Evolutionary conservation across 2,797 vertebrate species (phyloP), one percentile per base, ranked within the genome.

Genomic region (Oryzias sinensis): DNA sequence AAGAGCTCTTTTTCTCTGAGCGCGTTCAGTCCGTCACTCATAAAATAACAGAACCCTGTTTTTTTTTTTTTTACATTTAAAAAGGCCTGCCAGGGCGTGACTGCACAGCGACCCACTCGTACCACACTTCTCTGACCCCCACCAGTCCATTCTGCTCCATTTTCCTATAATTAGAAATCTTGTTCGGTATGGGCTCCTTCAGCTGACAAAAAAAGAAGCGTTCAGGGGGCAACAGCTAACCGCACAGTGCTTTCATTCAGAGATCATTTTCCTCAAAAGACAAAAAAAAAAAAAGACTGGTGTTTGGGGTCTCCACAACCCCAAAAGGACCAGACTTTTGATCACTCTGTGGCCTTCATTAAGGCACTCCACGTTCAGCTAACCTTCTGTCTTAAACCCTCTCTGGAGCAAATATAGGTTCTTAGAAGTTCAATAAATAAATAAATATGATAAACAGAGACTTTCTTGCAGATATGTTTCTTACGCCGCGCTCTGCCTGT

Each of bases 391-490:
- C 62, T 60, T 59, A 51, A 65, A 63, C 58, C 66, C 62, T 55
- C 45, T 48, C 58, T 49, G 46, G 59, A 55, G 25, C 5, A 33
- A 61, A 65, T 65, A 54, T 68, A 68, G 50, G 60, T 37, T 45
- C 16, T 44, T 45, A 41, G 62, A 43, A 64, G 53, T 67, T 78
- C 68, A 89, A 89, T 90, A 90, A 89, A 89, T 89, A 88, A 88
- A 89, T 89, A 89, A 89, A 89, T 89, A 90, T 72, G 65, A 70
- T 83, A 72, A 77, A 80, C 72, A 71, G 56, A 68, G 61, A 65
- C 66, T 55, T 16, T 53, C 63, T 76, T 66, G 64, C 43, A 73
- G 67, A 76, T 68, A 72, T 76, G 65, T 65, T 58, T 52, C 54
- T 65, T 37, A 40, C 60, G 8, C 49, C 49, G 22, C 51, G 14